Evolutionary conservation across 2,797 vertebrate species (phyloP), one percentile per base, ranked within the genome.

Genomic region (Knipowitschia caucasica): DNA sequence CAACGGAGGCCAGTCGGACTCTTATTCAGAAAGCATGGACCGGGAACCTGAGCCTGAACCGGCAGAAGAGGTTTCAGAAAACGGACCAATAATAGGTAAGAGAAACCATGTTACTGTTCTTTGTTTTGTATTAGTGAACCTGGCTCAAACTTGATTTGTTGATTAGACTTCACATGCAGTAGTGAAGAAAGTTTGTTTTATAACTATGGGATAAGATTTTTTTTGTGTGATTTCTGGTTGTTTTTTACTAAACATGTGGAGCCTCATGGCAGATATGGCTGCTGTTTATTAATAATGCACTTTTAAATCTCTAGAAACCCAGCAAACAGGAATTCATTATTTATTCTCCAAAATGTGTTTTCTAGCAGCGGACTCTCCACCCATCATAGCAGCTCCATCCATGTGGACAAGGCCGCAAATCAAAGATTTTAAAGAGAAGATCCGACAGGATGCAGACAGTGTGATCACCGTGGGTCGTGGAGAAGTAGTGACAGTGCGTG

Each of bases 321-420:
- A n/a, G 1, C 7, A 2, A 12, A 2, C 12, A 15, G 11, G 7
- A 23, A 0, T 14, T 30, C n/a, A n/a, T 26, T 45, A 27, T 42
- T 5, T 10, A 17, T 11, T 47, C 5, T 10, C 25, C 8, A 36
- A 5, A 33, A 44, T 7, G 3, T 47, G 6, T 2, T 45, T 15
- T 2, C 14, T 51, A 50, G 39, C 77, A 69, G 51, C 63, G 88
- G 97, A 98, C 68, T 90, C 93, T 42, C 86, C 94, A 50, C 93
- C 95, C 14, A 93, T 95, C 46, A 94, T 99, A 14, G 95, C 96
- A 14, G 95, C 97, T 18, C 97, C 97, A 0, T 99, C 97, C 7
- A 99, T 99, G 97, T 99, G 97, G 97, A 99, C 96, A 1, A 89
- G 97, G 9, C 97, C 97, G 2, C 97, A 99, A 82, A 99, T 99